Evolutionary conservation across 1,140 invertebrate genomes (phyloP).

Genomic region (Gryllus bimaculatus): DNA sequence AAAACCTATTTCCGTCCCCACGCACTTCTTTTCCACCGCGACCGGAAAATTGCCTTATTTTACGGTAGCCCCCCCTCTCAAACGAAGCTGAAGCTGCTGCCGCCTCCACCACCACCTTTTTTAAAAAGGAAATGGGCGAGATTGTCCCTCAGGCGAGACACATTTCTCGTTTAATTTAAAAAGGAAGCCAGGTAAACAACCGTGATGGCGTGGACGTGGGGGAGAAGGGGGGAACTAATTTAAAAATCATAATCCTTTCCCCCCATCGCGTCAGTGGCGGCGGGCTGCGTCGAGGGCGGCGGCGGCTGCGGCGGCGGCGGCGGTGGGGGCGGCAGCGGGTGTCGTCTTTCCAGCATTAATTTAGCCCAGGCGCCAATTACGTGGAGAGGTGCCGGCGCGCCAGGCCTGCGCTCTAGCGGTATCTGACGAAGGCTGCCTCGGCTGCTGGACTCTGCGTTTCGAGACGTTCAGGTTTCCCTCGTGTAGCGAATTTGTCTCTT

Average conservation of each 20-base stretch:
- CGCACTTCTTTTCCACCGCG: background rate
- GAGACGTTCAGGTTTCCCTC: too few relatives aligned
- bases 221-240: background rate
- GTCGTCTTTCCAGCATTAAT: background rate
- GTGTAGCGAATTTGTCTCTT: too few relatives aligned
- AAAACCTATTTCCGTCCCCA: background rate
- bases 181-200: constrained; percentile 3
- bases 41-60: background rate
- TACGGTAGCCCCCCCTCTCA: background rate
- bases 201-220: background rate
- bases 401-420: background rate
- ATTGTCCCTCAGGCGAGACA: background rate
- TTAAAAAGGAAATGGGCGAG: background rate
- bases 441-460: too few relatives aligned
- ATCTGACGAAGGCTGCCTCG: background rate
- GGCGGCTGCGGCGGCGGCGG: too few relatives aligned
- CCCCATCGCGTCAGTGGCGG: background rate
- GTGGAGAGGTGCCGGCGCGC: background rate
- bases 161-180: constrained; percentile 6
- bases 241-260: background rate
- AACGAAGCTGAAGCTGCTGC: background rate
- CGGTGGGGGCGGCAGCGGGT: background rate
- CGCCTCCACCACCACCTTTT: background rate
- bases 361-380: background rate
- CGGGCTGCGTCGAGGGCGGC: background rate